Conservation (phyloP, 1,140 invertebrate species). For the Danaus melanippus region DNA sequence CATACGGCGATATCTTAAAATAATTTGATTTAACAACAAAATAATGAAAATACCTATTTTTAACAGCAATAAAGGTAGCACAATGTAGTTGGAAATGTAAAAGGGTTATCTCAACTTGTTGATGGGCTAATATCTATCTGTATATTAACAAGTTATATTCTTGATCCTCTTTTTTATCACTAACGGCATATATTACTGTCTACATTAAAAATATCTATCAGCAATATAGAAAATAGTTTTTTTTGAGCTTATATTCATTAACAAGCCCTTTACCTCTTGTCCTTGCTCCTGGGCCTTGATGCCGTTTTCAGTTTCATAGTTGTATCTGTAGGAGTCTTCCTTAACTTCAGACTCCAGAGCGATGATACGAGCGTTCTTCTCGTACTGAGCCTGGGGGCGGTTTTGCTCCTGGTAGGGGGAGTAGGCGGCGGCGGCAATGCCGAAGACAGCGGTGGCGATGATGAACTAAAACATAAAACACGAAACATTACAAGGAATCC, state of each 20-base stretch:
- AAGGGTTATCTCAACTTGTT: too few relatives aligned
- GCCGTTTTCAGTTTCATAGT: slow-evolving; percentile 62
- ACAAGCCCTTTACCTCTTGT: slow-evolving; percentile 37
- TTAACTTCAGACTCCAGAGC: slow-evolving; percentile 55
- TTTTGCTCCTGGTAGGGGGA: slow-evolving; percentile 45
- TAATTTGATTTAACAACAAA: too few relatives aligned
- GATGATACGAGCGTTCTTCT: slow-evolving; percentile 55
- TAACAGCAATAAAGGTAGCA: too few relatives aligned
- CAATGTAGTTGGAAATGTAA: too few relatives aligned
- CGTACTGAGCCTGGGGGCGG: slow-evolving; percentile 49
- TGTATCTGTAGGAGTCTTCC: slow-evolving; percentile 60
- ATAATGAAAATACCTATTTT: too few relatives aligned
- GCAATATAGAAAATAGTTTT: neutral
- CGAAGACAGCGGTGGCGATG: slow-evolving; percentile 49
- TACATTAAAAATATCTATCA: slow-evolving; percentile 2
- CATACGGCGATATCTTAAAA: too few relatives aligned
- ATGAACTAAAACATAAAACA: slow-evolving; percentile 37
- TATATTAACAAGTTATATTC: too few relatives aligned
- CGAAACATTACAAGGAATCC: slow-evolving; percentile 3
- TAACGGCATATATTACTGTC: neutral
- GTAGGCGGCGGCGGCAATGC: slow-evolving; percentile 41
- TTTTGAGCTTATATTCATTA: slow-evolving; percentile 4
- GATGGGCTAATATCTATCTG: too few relatives aligned
- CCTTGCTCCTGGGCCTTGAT: slow-evolving; percentile 64
- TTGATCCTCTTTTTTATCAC: neutral